These are phyloP conservation scores for Luffia ferchaultella DNA, from an alignment of 2,888 invertebrate species.

Conservation along the genomic window DNA sequence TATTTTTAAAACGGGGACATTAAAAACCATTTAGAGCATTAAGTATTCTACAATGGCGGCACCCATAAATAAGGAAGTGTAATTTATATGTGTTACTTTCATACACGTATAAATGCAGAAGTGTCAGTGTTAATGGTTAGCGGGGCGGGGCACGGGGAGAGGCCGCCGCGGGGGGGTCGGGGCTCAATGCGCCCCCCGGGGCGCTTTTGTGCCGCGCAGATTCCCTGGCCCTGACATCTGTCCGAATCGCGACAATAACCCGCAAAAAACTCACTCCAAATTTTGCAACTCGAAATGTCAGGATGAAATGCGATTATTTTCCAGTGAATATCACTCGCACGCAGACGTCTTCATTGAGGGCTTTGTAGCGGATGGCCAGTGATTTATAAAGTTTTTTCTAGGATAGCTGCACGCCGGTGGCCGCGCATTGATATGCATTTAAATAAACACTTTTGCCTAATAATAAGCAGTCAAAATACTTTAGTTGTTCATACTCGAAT, in stretches of 20 bases:
- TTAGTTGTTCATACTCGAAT: too few relatives aligned
- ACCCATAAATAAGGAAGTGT: conserved; percentile 51
- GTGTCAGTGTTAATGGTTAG: conserved; percentile 56
- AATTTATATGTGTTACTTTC: conserved; percentile 54
- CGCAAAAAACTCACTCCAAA: conserved; percentile 57
- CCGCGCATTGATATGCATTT: too few relatives aligned
- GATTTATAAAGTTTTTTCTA: conserved; percentile 44
- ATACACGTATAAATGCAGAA: conserved; percentile 51
- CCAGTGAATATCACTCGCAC: conserved; percentile 33
- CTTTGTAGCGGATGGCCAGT: conserved; percentile 50
- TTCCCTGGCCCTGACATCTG: conserved; percentile 61
- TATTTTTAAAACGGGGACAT: conserved; percentile 58
- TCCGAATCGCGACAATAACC: conserved; percentile 61
- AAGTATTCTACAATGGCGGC: conserved; percentile 39
- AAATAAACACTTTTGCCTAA: too few relatives aligned
- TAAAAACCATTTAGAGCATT: conserved; percentile 62
- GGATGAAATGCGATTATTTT: conserved; percentile 46
- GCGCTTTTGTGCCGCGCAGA: conserved; percentile 51
- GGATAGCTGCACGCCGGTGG: conserved; percentile 32
- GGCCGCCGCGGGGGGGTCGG: conserved; percentile 27
- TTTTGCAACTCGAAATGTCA: conserved; percentile 28
- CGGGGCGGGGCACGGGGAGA: conserved; percentile 35
- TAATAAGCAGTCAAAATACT: too few relatives aligned
- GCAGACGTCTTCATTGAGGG: conserved; percentile 43
- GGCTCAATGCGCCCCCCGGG: conserved; percentile 53